Conservation (phyloP, 2,797 vertebrate species). For the Enteromius anoplus region DNA sequence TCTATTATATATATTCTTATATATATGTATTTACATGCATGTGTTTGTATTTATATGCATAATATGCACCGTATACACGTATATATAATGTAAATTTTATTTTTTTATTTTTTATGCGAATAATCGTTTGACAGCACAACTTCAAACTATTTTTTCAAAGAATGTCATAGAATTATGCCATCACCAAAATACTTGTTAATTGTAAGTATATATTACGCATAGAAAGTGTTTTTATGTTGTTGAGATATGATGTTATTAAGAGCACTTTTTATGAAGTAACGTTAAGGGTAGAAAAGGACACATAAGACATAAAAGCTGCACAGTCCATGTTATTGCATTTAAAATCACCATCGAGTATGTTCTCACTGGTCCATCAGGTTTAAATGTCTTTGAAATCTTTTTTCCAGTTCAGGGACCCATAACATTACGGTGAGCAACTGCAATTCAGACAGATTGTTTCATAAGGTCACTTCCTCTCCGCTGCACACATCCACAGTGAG, state of each 20-base stretch:
- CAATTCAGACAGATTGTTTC: constrained; percentile 68
- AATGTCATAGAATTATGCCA: not conserved
- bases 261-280: constrained; percentile 52
- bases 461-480: constrained; percentile 71
- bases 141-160: not conserved
- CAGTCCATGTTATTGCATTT: constrained; percentile 26
- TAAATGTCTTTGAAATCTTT: constrained; percentile 48
- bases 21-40: too few species aligned
- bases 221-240: not conserved
- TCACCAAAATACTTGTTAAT: too few species aligned
- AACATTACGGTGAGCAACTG: constrained; percentile 61
- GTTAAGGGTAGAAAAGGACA: constrained; percentile 40
- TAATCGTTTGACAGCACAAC: too few species aligned
- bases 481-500: constrained; percentile 21
- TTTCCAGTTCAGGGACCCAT: constrained; percentile 59
- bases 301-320: constrained; percentile 25
- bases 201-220: not conserved
- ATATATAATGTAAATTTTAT: too few species aligned
- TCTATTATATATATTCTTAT: too few species aligned
- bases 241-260: constrained; percentile 59
- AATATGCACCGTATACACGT: too few species aligned
- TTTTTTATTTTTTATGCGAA: too few species aligned
- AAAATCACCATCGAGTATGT: constrained; percentile 27
- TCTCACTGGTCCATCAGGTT: constrained; percentile 41
- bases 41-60: too few species aligned